Conservation (phyloP, 2,888 invertebrate genomes). For the Polydrusus pterygomalis region DNA sequence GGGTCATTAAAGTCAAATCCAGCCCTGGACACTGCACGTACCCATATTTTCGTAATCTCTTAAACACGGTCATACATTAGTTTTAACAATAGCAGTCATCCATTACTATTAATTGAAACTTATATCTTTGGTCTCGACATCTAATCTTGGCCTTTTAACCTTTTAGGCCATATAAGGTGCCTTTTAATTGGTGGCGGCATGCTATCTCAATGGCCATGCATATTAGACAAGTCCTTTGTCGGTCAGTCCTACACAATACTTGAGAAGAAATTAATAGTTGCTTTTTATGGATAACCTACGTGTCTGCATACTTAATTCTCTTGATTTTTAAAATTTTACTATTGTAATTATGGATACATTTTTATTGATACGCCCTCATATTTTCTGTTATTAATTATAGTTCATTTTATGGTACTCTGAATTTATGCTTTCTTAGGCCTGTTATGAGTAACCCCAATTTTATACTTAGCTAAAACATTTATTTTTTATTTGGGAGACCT, state of each 20-base stretch:
- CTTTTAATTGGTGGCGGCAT: constrained; percentile 54
- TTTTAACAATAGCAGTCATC: constrained; percentile 46
- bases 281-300: constrained; percentile 25
- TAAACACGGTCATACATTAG: constrained; percentile 31
- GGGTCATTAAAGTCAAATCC: too few species aligned
- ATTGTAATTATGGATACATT: not conserved
- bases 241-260: constrained; percentile 44
- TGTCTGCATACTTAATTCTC: not conserved
- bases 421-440: too few species aligned
- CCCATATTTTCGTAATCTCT: constrained; percentile 34
- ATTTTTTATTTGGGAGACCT: too few species aligned
- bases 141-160: constrained; percentile 51
- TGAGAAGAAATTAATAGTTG: constrained; percentile 13
- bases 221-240: constrained; percentile 48
- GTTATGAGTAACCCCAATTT: too few species aligned
- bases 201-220: constrained; percentile 46
- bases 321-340: not conserved
- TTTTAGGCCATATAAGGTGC: constrained; percentile 49
- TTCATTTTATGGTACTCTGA: too few species aligned
- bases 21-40: not conserved
- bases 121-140: constrained; percentile 43
- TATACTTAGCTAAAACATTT: too few species aligned
- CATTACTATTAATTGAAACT: constrained; percentile 52
- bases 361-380: too few species aligned
- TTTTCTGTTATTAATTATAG: too few species aligned